Conservation (phyloP, 2,113 vertebrate species). For the Rafetus swinhoei region DNA sequence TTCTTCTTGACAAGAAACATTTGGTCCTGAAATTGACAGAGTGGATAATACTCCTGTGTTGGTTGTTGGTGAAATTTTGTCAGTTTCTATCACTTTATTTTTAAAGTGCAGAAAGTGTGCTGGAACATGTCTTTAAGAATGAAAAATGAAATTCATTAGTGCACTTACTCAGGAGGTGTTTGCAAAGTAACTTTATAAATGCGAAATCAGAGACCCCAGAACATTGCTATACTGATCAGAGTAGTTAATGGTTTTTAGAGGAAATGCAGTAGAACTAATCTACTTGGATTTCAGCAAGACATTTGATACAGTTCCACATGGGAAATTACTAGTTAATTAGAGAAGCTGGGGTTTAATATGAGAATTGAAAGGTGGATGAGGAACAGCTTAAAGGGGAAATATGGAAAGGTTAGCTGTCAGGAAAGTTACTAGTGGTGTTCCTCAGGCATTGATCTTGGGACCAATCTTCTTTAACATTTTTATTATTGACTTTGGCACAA, state of each 20-base stretch:
- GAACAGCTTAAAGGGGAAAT: background rate
- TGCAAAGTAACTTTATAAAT: background rate
- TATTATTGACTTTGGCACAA: background rate
- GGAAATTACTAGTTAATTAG: background rate
- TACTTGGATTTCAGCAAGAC: background rate
- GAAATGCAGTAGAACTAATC: background rate
- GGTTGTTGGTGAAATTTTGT: background rate
- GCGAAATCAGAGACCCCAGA: background rate
- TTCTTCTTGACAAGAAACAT: slow-evolving; percentile 22
- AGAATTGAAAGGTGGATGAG: background rate
- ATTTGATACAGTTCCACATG: background rate
- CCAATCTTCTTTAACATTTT: background rate
- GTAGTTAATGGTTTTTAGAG: background rate
- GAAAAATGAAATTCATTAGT: background rate
- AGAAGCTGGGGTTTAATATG: background rate
- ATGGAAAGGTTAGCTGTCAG: background rate
- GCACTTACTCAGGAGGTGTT: background rate
- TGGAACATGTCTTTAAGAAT: background rate
- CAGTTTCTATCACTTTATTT: background rate
- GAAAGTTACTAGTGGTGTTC: background rate
- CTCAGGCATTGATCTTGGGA: background rate
- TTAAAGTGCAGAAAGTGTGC: background rate
- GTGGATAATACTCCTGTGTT: background rate
- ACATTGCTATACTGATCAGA: background rate
- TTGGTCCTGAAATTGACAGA: slow-evolving; percentile 16